phyloP scores from a whole-genome alignment of 2,888 invertebrate species.

The Tipula vernalis region DNA sequence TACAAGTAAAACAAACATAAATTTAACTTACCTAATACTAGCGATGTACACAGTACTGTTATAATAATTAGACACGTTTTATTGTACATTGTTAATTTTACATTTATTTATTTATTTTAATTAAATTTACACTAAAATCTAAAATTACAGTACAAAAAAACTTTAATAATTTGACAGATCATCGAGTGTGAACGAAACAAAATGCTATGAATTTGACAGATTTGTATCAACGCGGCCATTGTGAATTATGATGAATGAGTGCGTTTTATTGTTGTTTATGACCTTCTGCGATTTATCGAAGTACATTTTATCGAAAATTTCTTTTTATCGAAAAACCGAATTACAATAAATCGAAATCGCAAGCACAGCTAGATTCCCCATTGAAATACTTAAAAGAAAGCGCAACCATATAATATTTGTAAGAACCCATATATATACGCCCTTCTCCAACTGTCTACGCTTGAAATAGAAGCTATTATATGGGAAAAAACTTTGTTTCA shows the following conservation, averaged over 20 bases:
- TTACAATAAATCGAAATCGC: too few relatives aligned
- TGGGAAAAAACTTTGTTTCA: too few relatives aligned
- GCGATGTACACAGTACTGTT: background rate
- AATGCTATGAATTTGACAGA: background rate
- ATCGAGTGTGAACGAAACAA: background rate
- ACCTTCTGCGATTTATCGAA: too few relatives aligned
- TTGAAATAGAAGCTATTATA: too few relatives aligned
- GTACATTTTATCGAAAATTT: too few relatives aligned
- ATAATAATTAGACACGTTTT: background rate
- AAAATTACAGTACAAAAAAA: background rate
- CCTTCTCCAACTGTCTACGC: too few relatives aligned
- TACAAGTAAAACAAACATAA: background rate
- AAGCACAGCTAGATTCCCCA: too few relatives aligned
- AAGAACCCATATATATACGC: too few relatives aligned
- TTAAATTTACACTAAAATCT: background rate
- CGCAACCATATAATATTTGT: too few relatives aligned
- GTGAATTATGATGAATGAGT: background rate
- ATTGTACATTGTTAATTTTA: background rate
- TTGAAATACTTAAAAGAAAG: too few relatives aligned
- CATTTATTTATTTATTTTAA: background rate
- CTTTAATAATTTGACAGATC: background rate
- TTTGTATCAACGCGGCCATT: background rate
- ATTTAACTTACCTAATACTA: background rate
- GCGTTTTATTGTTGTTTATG: background rate
- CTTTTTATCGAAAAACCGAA: too few relatives aligned